Base-by-base conservation (phyloP, 2,797 vertebrate species). In the Caiman crocodilus region DNA sequence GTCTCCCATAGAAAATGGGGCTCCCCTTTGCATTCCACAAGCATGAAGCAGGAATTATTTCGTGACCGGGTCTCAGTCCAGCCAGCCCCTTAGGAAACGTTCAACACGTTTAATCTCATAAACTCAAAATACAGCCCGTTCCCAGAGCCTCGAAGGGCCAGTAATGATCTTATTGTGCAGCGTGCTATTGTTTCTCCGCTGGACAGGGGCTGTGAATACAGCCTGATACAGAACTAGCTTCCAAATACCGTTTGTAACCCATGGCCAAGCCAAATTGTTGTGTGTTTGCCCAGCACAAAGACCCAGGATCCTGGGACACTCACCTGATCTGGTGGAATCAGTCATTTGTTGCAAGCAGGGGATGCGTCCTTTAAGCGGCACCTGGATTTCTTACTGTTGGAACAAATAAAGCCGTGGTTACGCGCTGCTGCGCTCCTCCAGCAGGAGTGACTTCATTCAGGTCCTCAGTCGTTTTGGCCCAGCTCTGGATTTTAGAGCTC, bases 41-140 rank as follows among this genome's bases (percentile, higher is more conserved):
- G 55, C 0, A 1, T 63, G 25, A 78, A 69, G 23, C 32, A 50
- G 28, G 75, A 58, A 42, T 18, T 9, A 17, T 84, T 84, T 77
- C 20, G n/a, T 89, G 2, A 0, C 50, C 30, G 81, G 79, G 60
- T 35, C 77, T 74, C 75, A 56, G 65, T 42, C 82, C 69, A 13
- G 61, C 80, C 90, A 50, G 0, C 64, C 69, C 59, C 91, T 74
- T 17, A 78, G 94, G 87, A 81, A 60, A n/a, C 28, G 80, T 91
- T 82, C 88, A 86, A 60, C 80, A 86, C 88, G 50, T 55, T 89
- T 89, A 77, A 91, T 92, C 90, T 82, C 86, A 69, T 69, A n/a
- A 91, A 30, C 57, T 55, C 1, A 1, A 75, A 92, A 88, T 85
- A 77, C 82, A 42, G 86, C 32, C 76, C 79, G 76, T 86, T 86